Evolutionary conservation across 2,797 vertebrate genomes (phyloP), one percentile per base, ranked within the genome.

Genomic region (Chromobotia macracanthus): DNA sequence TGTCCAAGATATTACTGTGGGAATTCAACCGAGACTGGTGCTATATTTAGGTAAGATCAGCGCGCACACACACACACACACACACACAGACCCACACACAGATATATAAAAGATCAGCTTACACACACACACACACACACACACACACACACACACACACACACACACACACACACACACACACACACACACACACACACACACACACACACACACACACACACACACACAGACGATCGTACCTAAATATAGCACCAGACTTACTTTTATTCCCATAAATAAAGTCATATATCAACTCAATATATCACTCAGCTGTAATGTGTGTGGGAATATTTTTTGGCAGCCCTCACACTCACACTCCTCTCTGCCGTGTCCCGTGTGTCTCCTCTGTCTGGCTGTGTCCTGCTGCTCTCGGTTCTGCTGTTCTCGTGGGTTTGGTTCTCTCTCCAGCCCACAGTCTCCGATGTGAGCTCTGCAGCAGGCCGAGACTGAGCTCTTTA

Each of bases 281-380:
- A 11, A 44, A 11, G 2, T 44, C 41, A 44, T 44, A 44, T 11
- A 11, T 11, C 0, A 44, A 10, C 10, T 44, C 8, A 44, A 44
- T 44, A 51, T 1, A n/a, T 51, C 16, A n/a, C 50, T 18, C 18
- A 51, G 16, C 50, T 7, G 16, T 51, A 5, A 5, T 51, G 18
- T 51, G 18, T 51, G 5, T 51, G 50, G n/a, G 50, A 18, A 2
- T n/a, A 51, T 51, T 18, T 51, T 51, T 15, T 6, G 18, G 13
- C 9, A 38, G 28, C 5, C 35, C 60, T 35, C 16, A n/a, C 18
- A 3, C 96, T 96, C 89, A 99, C 97, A 1, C 84, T 98, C 91
- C 19, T 98, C 97, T 88, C 89, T 94, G 91, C 89, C 95, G 84
- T 93, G 93, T 10, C 83, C 87, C 12, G 79, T 82, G 58, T 83